phyloP scores from a whole-genome alignment of 2,888 invertebrate genomes.

The Branchellion lobata region DNA sequence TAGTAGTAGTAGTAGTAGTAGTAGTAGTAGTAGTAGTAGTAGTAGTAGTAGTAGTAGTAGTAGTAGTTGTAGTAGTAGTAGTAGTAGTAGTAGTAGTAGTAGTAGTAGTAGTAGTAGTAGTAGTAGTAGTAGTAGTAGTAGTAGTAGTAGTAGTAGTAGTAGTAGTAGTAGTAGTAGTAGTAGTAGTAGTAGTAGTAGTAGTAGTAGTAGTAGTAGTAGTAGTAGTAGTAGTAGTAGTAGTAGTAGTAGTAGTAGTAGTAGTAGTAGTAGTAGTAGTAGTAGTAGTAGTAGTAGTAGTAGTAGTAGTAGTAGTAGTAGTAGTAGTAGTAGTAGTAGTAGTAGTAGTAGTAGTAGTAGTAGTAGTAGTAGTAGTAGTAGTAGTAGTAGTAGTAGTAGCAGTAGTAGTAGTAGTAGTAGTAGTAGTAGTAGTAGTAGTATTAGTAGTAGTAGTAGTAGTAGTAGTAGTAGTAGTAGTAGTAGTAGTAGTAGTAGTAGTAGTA shows the following conservation, averaged over 20 bases:
- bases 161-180: constrained; percentile 35
- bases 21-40: constrained; percentile 39
- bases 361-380: constrained; percentile 27
- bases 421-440: too few relatives aligned
- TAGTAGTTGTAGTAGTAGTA: constrained; percentile 37
- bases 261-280: constrained; percentile 40
- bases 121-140: constrained; percentile 29
- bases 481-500: too few relatives aligned
- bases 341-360: constrained; percentile 36
- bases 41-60: constrained; percentile 39
- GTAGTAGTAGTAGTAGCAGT: constrained; percentile 5
- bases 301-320: constrained; percentile 31
- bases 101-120: constrained; percentile 17
- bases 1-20: constrained; percentile 39
- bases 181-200: constrained; percentile 35
- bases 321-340: constrained; percentile 39
- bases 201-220: constrained; percentile 38
- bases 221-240: constrained; percentile 39
- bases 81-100: constrained; percentile 38
- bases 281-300: constrained; percentile 27
- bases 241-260: constrained; percentile 40
- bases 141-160: constrained; percentile 29
- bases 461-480: too few relatives aligned
- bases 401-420: too few relatives aligned
- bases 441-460: too few relatives aligned